Conservation (phyloP, 2,888 invertebrate species). For the Gymnoscelis rufifasciata region DNA sequence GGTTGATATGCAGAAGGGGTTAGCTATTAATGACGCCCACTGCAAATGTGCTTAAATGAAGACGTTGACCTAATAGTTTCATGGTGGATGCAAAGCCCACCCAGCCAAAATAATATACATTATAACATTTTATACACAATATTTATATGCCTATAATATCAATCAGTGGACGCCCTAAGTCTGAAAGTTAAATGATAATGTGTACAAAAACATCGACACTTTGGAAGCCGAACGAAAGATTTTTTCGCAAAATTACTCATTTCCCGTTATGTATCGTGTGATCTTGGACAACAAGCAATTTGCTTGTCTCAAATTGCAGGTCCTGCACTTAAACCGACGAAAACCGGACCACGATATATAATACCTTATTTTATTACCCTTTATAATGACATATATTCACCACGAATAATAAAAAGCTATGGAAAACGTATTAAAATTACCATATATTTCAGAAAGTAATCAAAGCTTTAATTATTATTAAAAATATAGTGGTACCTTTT, state of each 20-base stretch:
- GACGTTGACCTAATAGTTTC: too few relatives aligned
- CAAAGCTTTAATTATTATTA: too few relatives aligned
- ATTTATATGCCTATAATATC: constrained; percentile 6
- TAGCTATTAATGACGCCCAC: too few relatives aligned
- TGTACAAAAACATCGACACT: constrained; percentile 1
- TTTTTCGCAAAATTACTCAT: constrained; percentile 18
- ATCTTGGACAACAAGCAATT: constrained; percentile 29
- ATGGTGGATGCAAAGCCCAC: too few relatives aligned
- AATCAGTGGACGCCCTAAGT: neutral
- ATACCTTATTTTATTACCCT: constrained; percentile 34
- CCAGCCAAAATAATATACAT: too few relatives aligned
- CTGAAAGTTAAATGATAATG: too few relatives aligned
- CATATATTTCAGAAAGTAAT: neutral
- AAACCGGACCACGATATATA: constrained; percentile 28
- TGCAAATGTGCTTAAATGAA: too few relatives aligned
- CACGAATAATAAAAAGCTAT: constrained; percentile 9
- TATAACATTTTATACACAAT: too few relatives aligned
- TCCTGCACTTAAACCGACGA: constrained; percentile 28
- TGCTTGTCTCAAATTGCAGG: constrained; percentile 24
- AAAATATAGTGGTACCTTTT: too few relatives aligned
- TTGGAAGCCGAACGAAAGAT: constrained; percentile 7
- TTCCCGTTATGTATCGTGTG: constrained; percentile 33
- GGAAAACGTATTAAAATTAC: neutral
- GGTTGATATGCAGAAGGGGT: too few relatives aligned
- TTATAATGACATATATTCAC: constrained; percentile 31